Evolutionary conservation across 2,888 invertebrate species (phyloP).

Genomic region (Trichopoda pennipes): DNA sequence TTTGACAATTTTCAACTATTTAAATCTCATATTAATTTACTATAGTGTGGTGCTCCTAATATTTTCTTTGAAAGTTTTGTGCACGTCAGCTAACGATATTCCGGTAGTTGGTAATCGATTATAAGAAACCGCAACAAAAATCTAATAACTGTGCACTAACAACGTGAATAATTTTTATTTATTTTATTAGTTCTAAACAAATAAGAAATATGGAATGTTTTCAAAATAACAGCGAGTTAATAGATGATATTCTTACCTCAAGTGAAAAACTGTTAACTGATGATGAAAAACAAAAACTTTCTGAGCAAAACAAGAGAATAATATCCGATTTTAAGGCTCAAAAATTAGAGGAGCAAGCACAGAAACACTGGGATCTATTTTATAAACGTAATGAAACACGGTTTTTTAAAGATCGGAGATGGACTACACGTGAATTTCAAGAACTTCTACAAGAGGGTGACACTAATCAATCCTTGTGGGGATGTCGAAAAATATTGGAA

Average conservation of each 20-base stretch:
- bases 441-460: slow-evolving; percentile 82
- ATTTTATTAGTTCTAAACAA: background rate
- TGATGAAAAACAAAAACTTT: slow-evolving; percentile 84
- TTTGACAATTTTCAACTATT: too few species aligned
- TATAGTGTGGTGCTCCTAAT: too few species aligned
- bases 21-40: too few species aligned
- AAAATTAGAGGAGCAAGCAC: slow-evolving; percentile 90
- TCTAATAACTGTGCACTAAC: background rate
- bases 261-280: slow-evolving; percentile 78
- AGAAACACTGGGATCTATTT: slow-evolving; percentile 97
- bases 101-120: background rate
- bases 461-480: background rate
- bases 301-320: slow-evolving; percentile 86
- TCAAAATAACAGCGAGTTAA: slow-evolving; percentile 17
- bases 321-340: slow-evolving; percentile 88
- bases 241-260: slow-evolving; percentile 49
- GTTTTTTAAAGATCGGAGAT: slow-evolving; percentile 97
- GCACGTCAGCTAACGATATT: background rate
- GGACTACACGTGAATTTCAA: slow-evolving; percentile 97
- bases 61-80: background rate
- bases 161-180: slow-evolving; percentile 22
- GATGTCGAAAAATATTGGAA: slow-evolving; percentile 82
- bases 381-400: slow-evolving; percentile 96
- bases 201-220: slow-evolving; percentile 39
- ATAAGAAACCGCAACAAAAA: slow-evolving; percentile 18